Evolutionary conservation across 2,888 invertebrate species (phyloP).

Genomic region (Gonocerus acuteangulatus): DNA sequence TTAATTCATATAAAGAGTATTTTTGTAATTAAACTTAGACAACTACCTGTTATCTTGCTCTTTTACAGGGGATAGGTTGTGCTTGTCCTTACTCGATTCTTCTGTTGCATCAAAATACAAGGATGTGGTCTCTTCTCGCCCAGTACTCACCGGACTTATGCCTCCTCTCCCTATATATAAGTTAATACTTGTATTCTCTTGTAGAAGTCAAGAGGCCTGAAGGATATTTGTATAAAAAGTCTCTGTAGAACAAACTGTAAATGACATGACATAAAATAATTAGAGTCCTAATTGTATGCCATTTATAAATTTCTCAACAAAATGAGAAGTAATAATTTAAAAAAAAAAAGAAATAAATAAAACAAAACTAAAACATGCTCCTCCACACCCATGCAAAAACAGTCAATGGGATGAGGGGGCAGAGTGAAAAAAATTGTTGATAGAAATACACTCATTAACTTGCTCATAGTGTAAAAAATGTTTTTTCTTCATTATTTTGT

Average conservation of each 20-base stretch:
- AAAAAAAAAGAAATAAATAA: not conserved
- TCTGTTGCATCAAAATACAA: slow-evolving; percentile 75
- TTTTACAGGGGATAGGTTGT: slow-evolving; percentile 40
- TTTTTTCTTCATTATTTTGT: not conserved
- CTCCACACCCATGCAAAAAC: slow-evolving; percentile 18
- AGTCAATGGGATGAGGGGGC: slow-evolving; percentile 6
- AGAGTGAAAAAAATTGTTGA: not conserved
- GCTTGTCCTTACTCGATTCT: slow-evolving; percentile 46
- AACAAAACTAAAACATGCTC: slow-evolving; percentile 3
- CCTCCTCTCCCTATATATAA: slow-evolving; percentile 40
- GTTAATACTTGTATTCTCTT: slow-evolving; percentile 14
- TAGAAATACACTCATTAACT: not conserved
- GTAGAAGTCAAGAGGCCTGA: slow-evolving; percentile 21
- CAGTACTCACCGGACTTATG: slow-evolving; percentile 45
- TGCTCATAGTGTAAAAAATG: too few species aligned
- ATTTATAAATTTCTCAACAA: too few species aligned
- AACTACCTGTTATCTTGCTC: slow-evolving; percentile 34
- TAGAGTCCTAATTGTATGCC: not conserved
- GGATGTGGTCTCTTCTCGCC: slow-evolving; percentile 61
- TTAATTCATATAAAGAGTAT: too few species aligned
- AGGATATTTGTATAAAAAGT: slow-evolving; percentile 15
- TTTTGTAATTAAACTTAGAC: too few species aligned
- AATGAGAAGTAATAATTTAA: not conserved
- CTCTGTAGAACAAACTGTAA: slow-evolving; percentile 23
- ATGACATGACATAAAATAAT: slow-evolving; percentile 23